Conservation (phyloP, 2,888 invertebrate genomes). For the Spilarctia lutea region DNA sequence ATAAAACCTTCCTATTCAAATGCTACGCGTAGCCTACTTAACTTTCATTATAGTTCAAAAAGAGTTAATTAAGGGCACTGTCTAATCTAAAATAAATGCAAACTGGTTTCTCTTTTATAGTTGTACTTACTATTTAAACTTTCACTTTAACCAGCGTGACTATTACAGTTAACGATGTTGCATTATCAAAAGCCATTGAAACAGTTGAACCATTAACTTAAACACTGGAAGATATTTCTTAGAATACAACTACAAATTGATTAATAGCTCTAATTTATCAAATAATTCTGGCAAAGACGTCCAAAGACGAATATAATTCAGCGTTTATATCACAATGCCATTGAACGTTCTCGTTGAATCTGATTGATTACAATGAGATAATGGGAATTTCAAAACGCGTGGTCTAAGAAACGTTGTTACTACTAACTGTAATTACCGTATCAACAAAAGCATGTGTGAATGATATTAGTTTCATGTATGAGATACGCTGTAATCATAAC, state of each 20-base stretch:
- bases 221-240: constrained; percentile 30
- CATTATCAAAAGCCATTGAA: constrained; percentile 33
- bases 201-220: constrained; percentile 19
- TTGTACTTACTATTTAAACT: constrained; percentile 18
- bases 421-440: constrained; percentile 60
- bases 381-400: constrained; percentile 37
- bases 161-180: constrained; percentile 24
- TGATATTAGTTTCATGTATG: constrained; percentile 64
- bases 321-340: constrained; percentile 41
- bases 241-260: constrained; percentile 41
- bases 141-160: constrained; percentile 21
- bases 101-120: constrained; percentile 22
- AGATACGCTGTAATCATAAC: constrained; percentile 55
- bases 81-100: constrained; percentile 11
- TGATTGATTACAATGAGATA: constrained; percentile 48
- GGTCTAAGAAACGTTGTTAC: constrained; percentile 55
- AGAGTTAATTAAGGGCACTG: constrained; percentile 18
- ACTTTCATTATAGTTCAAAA: neutral
- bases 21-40: neutral
- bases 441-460: constrained; percentile 57
- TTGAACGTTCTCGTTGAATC: constrained; percentile 47
- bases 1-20: neutral
- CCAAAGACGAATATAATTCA: constrained; percentile 48
- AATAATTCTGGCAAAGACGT: constrained; percentile 40
- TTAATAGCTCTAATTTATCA: constrained; percentile 49